Base-by-base conservation (phyloP, 2,113 vertebrate species). In the Genyomyrus donnyi region DNA sequence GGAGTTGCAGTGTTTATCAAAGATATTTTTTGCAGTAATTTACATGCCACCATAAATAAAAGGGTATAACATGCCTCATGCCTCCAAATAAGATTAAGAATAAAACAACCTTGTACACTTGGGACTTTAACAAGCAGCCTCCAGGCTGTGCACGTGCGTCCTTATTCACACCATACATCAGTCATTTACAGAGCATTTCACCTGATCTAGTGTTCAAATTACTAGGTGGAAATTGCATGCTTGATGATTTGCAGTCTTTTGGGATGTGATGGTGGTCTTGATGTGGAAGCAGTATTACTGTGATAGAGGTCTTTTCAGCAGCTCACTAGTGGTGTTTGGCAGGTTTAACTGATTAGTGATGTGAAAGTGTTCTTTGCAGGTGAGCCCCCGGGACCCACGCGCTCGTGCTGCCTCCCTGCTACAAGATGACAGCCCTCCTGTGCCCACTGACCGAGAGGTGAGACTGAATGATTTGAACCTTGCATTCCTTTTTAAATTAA, bases 361-460 rank as follows among this genome's bases (percentile, higher is more conserved):
- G 7, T 77, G 27, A 21, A 70, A 13, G 3, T 91, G 86, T 70
- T 7, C 88, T 90, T 49, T 24, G 83, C 90, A 96, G 96, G 83
- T 88, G 87, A 94, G 91, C 87, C 80, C 92, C 90, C 93, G 92
- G 92, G 95, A 95, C 10, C 94, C 93, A 83, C 95, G 92, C 17
- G 93, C 92, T 90, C 93, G 94, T 53, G 92, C 97, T 0, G 93
- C 94, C 70, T 92, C 95, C 35, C 94, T 95, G 84, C 95, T 94
- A 35, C 94, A 94, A 39, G 97, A 98, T 91, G 97, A 96, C 91
- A 91, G 91, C 85, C 92, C 93, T 24, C 93, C 91, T 88, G 92
- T 94, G 90, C 95, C 96, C 84, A 95, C 92, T 80, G 96, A 97
- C 91, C 95, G 96, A 97, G 97, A 99, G 97, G 98, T 99, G 91